Evolutionary conservation across 2,113 vertebrate genomes (phyloP).

Genomic region (Ceyx cyanopectus): DNA sequence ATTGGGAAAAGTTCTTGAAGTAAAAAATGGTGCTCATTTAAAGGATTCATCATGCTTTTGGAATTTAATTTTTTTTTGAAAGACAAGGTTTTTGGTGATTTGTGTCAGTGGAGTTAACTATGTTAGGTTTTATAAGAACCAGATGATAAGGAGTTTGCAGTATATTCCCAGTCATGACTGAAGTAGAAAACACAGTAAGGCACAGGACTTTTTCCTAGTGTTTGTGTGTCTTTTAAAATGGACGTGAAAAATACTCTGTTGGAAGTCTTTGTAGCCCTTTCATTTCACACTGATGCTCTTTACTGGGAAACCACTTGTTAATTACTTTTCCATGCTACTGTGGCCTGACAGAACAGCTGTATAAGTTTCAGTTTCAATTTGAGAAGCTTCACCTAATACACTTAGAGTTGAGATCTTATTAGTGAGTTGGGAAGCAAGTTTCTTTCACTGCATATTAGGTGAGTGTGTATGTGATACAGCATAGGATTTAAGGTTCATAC

Average conservation of each 20-base stretch:
- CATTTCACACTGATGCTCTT: background rate
- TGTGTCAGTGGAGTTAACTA: background rate
- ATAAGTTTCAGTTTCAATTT: background rate
- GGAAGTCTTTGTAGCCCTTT: background rate
- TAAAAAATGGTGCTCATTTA: background rate
- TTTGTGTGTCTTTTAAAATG: background rate
- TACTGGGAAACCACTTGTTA: background rate
- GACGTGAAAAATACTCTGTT: background rate
- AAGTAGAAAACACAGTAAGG: background rate
- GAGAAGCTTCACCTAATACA: background rate
- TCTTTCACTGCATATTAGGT: background rate
- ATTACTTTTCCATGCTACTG: background rate
- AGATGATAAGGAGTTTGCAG: background rate
- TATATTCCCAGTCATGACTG: background rate
- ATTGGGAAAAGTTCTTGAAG: background rate
- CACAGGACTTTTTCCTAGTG: background rate
- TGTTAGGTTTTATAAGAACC: background rate
- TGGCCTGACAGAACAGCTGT: background rate
- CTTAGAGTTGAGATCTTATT: background rate
- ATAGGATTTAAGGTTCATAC: background rate
- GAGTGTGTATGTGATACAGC: background rate
- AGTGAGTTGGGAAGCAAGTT: background rate
- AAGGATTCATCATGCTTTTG: background rate
- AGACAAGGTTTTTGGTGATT: background rate
- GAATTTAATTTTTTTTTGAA: background rate